Evolutionary conservation across 1,140 invertebrate genomes (phyloP).

Genomic region (Drosophila jambulina): DNA sequence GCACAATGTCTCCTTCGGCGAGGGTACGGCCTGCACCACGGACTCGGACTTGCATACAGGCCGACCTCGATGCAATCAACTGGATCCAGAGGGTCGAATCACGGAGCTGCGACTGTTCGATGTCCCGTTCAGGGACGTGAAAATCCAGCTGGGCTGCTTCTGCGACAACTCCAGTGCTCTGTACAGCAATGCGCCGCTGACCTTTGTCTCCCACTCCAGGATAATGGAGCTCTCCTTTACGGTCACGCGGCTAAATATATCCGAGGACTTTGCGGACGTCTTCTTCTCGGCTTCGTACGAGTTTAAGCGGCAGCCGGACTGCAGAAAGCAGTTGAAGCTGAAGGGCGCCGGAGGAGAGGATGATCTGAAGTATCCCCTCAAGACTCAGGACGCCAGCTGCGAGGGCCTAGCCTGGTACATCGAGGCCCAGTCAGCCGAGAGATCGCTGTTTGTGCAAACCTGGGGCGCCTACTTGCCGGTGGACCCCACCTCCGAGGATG

Average conservation of each 20-base stretch:
- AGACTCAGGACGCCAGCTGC: conserved; percentile 88
- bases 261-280: conserved; percentile 89
- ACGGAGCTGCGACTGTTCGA: conserved; percentile 88
- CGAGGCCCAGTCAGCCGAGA: conserved; percentile 89
- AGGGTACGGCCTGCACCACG: conserved; percentile 88
- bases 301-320: conserved; percentile 88
- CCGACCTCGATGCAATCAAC: conserved; percentile 86
- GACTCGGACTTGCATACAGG: conserved; percentile 90
- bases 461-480: conserved; percentile 88
- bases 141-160: conserved; percentile 88
- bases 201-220: conserved; percentile 88
- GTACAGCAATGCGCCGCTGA: conserved; percentile 86
- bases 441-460: conserved; percentile 90
- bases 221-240: conserved; percentile 88
- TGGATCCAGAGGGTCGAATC: conserved; percentile 86
- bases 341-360: conserved; percentile 88
- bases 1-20: conserved; percentile 90
- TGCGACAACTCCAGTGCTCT: conserved; percentile 88
- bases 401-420: conserved; percentile 91
- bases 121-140: conserved; percentile 88
- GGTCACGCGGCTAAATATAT: conserved; percentile 88
- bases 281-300: conserved; percentile 90
- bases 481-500: conserved; percentile 86
- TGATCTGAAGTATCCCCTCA: conserved; percentile 87
- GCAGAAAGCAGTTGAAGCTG: conserved; percentile 88